Evolutionary conservation across 2,797 vertebrate genomes (phyloP).

Genomic region (Sebastes reedi): DNA sequence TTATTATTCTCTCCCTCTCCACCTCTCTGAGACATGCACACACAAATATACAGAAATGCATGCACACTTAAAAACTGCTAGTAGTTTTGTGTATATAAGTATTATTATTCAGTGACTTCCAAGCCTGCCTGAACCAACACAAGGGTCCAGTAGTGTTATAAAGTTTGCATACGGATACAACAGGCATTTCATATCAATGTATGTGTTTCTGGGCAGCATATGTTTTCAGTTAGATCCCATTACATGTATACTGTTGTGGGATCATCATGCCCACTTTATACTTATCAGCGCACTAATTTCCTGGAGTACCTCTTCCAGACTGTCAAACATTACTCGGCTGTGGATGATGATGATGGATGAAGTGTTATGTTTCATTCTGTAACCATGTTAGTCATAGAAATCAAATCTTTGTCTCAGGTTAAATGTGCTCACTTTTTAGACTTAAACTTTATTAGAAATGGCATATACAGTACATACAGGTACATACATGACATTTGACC

Average conservation of each 20-base stretch:
- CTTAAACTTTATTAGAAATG: too few species aligned
- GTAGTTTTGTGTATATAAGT: neutral
- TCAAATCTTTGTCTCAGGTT: neutral
- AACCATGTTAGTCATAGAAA: neutral
- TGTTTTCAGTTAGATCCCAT: neutral
- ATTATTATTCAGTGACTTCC: neutral
- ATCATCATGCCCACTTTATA: neutral
- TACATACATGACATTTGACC: neutral
- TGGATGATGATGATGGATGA: neutral
- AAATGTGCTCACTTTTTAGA: slow-evolving; percentile 6
- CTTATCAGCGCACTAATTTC: neutral
- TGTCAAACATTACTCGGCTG: neutral
- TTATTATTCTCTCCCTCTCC: neutral
- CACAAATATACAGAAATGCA: neutral
- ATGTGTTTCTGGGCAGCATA: neutral
- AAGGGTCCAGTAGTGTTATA: neutral
- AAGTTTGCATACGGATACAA: neutral
- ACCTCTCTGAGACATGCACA: neutral
- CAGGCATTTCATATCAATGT: neutral
- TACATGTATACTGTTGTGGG: neutral
- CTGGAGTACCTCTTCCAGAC: neutral
- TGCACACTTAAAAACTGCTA: neutral
- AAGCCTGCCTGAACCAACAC: neutral
- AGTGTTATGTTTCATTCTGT: neutral
- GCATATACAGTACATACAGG: neutral